Evolutionary conservation across 2,113 vertebrate genomes (phyloP).

Genomic region (Perognathus longimembris): DNA sequence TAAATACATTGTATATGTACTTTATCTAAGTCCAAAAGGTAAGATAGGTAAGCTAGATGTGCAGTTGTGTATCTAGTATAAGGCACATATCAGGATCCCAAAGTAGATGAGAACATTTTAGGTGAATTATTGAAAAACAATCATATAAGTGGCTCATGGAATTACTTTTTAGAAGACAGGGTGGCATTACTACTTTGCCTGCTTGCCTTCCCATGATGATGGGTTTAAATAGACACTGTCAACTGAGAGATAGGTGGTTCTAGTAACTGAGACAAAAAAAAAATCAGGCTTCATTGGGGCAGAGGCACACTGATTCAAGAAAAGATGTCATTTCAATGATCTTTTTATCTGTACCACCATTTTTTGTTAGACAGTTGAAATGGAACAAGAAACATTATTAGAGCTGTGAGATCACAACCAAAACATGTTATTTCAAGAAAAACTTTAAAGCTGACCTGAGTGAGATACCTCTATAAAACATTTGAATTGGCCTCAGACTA

Average conservation of each 20-base stretch:
- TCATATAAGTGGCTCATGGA: not conserved
- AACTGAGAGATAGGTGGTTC: not conserved
- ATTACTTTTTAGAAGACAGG: not conserved
- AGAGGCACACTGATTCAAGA: not conserved
- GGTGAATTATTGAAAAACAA: not conserved
- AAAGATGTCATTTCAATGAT: not conserved
- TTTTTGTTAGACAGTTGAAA: conserved; percentile 45
- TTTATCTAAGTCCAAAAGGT: not conserved
- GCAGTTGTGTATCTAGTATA: not conserved
- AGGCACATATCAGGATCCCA: not conserved
- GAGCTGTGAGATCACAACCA: conserved; percentile 33
- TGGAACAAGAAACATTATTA: not conserved
- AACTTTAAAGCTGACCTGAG: conserved; percentile 45
- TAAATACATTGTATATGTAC: not conserved
- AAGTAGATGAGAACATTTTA: not conserved
- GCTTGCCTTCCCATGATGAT: not conserved
- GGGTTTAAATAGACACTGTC: not conserved
- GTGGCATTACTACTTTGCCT: not conserved
- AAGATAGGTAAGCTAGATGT: not conserved
- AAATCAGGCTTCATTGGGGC: not conserved
- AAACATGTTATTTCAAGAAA: conserved; percentile 41
- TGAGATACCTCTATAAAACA: not conserved
- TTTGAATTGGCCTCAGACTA: conserved; percentile 37
- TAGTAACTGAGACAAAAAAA: not conserved
- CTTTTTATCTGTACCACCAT: not conserved